Base-by-base conservation (phyloP, 2,113 vertebrate species). In the Argyrosomus japonicus region DNA sequence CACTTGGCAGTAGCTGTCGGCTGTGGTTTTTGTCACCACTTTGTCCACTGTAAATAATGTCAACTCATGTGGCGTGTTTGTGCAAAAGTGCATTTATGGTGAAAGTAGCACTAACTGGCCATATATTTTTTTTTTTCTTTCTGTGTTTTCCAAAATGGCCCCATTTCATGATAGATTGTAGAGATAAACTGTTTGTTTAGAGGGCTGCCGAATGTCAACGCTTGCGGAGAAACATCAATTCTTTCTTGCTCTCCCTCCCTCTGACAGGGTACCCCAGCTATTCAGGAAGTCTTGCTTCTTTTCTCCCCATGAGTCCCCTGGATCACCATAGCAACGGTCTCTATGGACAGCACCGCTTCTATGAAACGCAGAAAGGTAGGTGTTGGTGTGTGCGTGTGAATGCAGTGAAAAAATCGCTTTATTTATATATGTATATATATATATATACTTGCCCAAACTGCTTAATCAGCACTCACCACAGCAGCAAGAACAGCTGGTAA, bases 291-390 rank as follows among this genome's bases (percentile, higher is more conserved):
- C 95, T 99, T 93, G 96, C 97, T 87, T 98, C 97, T 90, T 99
- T 99, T 94, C 96, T 99, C 90, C 96, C 98, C 94, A 97, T 99
- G 96, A 97, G 98, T 96, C 96, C 97, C 91, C 95, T 99, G 95
- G 98, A 99, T 96, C 98, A 98, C 96, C 97, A 98, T 90, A 95
- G 97, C 95, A 98, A 97, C 90, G 93, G 97, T 91, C 97, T 99
- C 86, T 99, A 99, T 0, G 97, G 97, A 92, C 98, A 99, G 91
- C 98, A 98, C 88, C 97, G 97, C 91, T 99, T 98, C 96, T 99
- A 99, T 65, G 98, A 99, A 92, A 95, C 96, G 93, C 98, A 97
- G 89, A 99, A 99, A 99, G 97, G 85, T 90, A 79, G 51, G 78
- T 73, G 74, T 83, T 92, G 84, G 93, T 94, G 93, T 65, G 53